Base-by-base conservation (phyloP, 2,797 vertebrate species). In the Aplochiton taeniatus region DNA sequence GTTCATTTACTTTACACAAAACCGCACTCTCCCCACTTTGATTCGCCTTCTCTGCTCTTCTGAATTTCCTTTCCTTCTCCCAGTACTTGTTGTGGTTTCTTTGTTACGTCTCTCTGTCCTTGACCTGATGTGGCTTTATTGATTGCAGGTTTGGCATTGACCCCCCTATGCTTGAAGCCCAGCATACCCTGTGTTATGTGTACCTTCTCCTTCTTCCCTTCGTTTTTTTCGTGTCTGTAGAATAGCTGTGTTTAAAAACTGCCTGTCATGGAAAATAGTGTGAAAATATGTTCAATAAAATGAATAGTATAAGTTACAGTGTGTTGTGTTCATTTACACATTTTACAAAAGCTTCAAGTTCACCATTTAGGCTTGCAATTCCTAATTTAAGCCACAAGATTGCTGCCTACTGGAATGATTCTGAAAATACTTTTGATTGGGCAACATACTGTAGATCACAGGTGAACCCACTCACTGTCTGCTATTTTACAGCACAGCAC, bases 211-310 rank as follows among this genome's bases (percentile, higher is more conserved):
- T 47, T 19, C 13, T 16, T 46, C 65, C 64, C 70, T 69, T 56
- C 19, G 51, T 69, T 71, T 75, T 77, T 70, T 78, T 58, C 53
- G 80, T 87, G 83, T 84, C 79, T 68, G 69, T 87, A 88, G 77
- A 82, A 45, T 88, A 85, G 81, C 70, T 78, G 83, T 87, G 83
- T 72, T 75, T 42, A 81, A 83, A 83, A 74, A 79, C 18, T 11
- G 80, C 78, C 80, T 84, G 80, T 83, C 79, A 76, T 70, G 78
- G 64, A 81, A 82, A 85, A 81, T 76, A 72, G 80, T 86, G 83
- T 83, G 78, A 88, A 85, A 74, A 84, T 71, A 80, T 84, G 83
- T 77, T 74, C 85, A 88, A 90, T 84, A 90, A 89, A 89, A 87
- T 8, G 31, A 79, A 64, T 31, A 31, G 31, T 57, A 43, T 42